phyloP scores from a whole-genome alignment of 1,140 invertebrate genomes.

The Caenorhabditis inopinata region DNA sequence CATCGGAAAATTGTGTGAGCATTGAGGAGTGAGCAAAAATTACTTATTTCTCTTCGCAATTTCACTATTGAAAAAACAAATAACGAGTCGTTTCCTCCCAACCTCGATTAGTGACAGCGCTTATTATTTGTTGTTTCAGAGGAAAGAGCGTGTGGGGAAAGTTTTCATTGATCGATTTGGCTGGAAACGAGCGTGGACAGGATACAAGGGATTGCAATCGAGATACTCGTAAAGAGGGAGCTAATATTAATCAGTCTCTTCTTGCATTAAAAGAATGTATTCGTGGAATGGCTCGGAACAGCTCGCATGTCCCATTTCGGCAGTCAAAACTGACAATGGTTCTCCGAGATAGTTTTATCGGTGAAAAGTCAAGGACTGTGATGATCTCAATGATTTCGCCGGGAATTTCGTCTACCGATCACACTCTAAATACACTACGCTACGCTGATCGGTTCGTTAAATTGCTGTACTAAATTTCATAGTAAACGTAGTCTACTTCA shows the following conservation, averaged over 20 bases:
- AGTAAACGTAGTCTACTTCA: constrained; percentile 7
- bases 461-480: neutral
- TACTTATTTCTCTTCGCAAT: no score
- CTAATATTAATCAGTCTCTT: constrained; percentile 97
- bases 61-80: no score
- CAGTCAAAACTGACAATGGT: constrained; percentile 97
- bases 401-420: constrained; percentile 88
- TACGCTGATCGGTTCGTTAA: constrained; percentile 75
- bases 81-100: no score
- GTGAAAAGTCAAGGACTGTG: constrained; percentile 93
- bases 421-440: constrained; percentile 92
- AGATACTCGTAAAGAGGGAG: constrained; percentile 92
- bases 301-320: constrained; percentile 86
- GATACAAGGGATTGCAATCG: constrained; percentile 73
- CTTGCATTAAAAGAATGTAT: constrained; percentile 97
- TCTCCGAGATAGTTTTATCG: constrained; percentile 95
- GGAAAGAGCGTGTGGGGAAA: constrained; percentile 79
- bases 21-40: no score
- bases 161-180: constrained; percentile 97
- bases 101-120: no score
- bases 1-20: no score
- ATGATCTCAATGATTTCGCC: constrained; percentile 99
- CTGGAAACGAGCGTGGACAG: constrained; percentile 94
- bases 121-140: no score
- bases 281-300: constrained; percentile 80